A percentile compares a stretch with the other conserved stretches of the same genome.
Conservation (phyloP, 2,888 invertebrate species). For the Chrysodeixis includens region DNA sequence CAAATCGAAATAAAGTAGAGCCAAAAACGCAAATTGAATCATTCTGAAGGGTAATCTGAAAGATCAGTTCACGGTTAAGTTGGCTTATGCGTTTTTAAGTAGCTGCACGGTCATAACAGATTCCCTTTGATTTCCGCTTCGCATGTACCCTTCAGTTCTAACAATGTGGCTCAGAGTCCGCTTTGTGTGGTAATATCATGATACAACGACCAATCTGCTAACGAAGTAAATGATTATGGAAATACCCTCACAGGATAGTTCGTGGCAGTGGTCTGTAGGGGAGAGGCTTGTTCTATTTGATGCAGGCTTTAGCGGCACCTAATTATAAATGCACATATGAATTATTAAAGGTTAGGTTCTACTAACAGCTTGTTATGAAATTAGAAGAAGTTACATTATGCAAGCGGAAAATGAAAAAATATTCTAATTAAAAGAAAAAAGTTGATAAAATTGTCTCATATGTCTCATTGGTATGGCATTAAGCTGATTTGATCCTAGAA, state of each 20-base stretch:
- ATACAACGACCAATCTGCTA: slow-evolving; percentile 48
- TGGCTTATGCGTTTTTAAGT: not conserved
- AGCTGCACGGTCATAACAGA: not conserved
- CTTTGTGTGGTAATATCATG: slow-evolving; percentile 42
- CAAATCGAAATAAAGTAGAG: not conserved
- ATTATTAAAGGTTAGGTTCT: not conserved
- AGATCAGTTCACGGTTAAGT: not conserved
- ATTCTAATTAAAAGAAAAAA: too few species aligned
- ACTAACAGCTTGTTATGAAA: not conserved
- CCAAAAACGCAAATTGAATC: slow-evolving; percentile 5
- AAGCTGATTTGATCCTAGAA: too few species aligned
- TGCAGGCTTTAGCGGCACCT: not conserved
- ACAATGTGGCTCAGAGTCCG: slow-evolving; percentile 28
- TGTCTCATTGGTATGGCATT: too few species aligned
- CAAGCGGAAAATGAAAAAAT: too few species aligned
- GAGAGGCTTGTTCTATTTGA: slow-evolving; percentile 1
- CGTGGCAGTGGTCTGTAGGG: slow-evolving; percentile 17
- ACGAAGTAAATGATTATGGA: slow-evolving; percentile 46
- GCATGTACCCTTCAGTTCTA: slow-evolving; percentile 4
- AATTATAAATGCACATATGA: slow-evolving; percentile 3
- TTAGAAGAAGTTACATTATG: not conserved
- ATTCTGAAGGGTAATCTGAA: slow-evolving; percentile 6
- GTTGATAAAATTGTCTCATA: too few species aligned
- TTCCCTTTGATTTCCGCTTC: slow-evolving; percentile 2
- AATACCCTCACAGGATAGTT: slow-evolving; percentile 21